Conservation (phyloP, 2,797 vertebrate species). For the Craterocephalus amniculus region DNA sequence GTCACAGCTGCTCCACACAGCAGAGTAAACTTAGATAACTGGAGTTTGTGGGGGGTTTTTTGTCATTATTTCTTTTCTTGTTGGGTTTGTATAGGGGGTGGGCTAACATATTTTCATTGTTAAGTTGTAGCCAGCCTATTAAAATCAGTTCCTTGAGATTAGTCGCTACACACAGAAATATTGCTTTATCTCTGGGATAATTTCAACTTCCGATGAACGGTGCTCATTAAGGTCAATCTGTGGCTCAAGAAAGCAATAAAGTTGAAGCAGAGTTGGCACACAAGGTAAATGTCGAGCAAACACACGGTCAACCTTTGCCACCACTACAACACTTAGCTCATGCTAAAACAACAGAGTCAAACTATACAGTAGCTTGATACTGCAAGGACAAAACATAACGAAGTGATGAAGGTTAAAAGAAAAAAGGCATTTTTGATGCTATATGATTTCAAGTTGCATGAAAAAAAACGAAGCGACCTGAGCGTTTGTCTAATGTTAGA, state of each 20-base stretch:
- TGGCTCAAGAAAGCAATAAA: constrained; percentile 12
- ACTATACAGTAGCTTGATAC: constrained; percentile 3
- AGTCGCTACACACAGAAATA: constrained; percentile 1
- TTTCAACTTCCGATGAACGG: constrained; percentile 26
- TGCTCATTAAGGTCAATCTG: constrained; percentile 19
- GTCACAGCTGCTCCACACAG: neutral
- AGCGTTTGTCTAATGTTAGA: constrained; percentile 44
- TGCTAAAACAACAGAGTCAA: constrained; percentile 3
- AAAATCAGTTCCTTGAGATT: constrained; percentile 6
- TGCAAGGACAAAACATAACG: neutral
- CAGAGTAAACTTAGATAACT: neutral
- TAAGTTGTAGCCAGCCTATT: neutral
- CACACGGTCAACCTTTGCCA: neutral
- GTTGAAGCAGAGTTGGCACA: constrained; percentile 6
- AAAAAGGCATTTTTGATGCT: constrained; percentile 5
- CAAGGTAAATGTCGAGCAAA: constrained; percentile 7
- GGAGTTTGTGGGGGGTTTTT: neutral
- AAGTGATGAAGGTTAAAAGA: constrained; percentile 2
- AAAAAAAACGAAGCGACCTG: constrained; percentile 35
- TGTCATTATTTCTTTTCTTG: constrained; percentile 1
- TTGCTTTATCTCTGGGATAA: constrained; percentile 26
- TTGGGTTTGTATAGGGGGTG: neutral
- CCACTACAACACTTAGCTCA: neutral
- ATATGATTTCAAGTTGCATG: constrained; percentile 17
- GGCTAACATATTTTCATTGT: neutral